Conservation (phyloP, 2,797 vertebrate genomes). For the Betta splendens region DNA sequence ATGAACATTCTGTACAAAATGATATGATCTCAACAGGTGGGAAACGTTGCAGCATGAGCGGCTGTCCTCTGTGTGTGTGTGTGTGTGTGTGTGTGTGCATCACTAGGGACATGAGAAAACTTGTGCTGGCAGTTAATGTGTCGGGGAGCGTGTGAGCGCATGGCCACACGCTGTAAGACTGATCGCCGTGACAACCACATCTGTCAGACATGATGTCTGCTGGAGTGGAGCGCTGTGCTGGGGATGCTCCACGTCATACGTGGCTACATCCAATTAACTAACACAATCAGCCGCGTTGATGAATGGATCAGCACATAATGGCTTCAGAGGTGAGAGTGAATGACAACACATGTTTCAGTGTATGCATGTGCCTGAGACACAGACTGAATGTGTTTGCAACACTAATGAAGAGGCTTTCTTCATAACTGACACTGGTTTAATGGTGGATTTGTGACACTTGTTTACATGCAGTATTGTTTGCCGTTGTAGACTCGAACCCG, state of each 20-base stretch:
- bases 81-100: not conserved
- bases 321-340: conserved; percentile 54
- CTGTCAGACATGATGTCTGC: conserved; percentile 38
- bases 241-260: conserved; percentile 36
- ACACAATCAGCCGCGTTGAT: conserved; percentile 72
- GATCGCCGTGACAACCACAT: conserved; percentile 36
- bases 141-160: conserved; percentile 1
- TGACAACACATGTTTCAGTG: conserved; percentile 30
- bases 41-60: too few relatives aligned
- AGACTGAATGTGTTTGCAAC: too few relatives aligned
- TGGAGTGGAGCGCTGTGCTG: conserved; percentile 11
- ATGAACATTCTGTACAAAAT: too few relatives aligned
- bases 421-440: too few relatives aligned
- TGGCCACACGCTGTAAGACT: conserved; percentile 15
- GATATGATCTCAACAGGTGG: too few relatives aligned
- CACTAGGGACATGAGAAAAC: not conserved
- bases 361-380: too few relatives aligned
- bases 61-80: too few relatives aligned
- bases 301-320: conserved; percentile 71
- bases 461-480: too few relatives aligned
- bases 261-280: conserved; percentile 73
- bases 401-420: too few relatives aligned
- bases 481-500: too few relatives aligned
- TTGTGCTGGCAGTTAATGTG: conserved; percentile 4
- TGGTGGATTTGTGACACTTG: too few relatives aligned